phyloP scores from a whole-genome alignment of 2,113 vertebrate genomes.

The Mus pahari region DNA sequence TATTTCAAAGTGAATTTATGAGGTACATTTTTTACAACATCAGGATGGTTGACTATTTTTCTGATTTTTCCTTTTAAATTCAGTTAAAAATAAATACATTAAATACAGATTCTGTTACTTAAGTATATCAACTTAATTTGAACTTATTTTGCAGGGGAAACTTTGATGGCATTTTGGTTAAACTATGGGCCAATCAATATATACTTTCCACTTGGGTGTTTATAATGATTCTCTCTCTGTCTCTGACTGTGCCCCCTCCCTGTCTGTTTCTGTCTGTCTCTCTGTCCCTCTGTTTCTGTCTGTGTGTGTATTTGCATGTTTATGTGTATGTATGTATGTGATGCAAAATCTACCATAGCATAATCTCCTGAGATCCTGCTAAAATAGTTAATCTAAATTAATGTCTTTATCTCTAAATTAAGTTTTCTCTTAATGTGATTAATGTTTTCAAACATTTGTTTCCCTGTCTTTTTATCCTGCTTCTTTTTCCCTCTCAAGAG shows the following conservation, averaged over 20 bases:
- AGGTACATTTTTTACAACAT: not conserved
- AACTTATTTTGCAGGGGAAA: conserved; percentile 6
- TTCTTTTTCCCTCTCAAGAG: not conserved
- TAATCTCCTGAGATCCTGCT: not conserved
- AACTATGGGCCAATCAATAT: not conserved
- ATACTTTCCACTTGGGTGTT: not conserved
- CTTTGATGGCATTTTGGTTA: not conserved
- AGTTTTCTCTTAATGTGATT: not conserved
- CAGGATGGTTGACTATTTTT: not conserved
- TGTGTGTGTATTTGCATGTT: not conserved
- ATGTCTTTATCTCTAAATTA: not conserved
- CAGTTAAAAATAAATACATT: not conserved
- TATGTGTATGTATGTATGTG: not conserved
- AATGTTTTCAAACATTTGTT: not conserved
- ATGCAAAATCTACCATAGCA: not conserved
- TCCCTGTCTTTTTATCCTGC: not conserved
- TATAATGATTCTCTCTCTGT: not conserved
- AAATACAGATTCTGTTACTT: not conserved
- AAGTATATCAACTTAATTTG: not conserved
- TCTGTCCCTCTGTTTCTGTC: not conserved
- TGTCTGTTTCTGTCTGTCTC: too few species aligned
- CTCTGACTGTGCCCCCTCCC: too few species aligned
- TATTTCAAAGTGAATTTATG: conserved; percentile 29
- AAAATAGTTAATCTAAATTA: not conserved
- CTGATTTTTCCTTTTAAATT: not conserved